A percentile compares a stretch with the other conserved stretches of the same genome.
These are phyloP conservation scores for Antheraea pernyi DNA, from an alignment of 1,140 invertebrate species.

Conservation along the genomic window DNA sequence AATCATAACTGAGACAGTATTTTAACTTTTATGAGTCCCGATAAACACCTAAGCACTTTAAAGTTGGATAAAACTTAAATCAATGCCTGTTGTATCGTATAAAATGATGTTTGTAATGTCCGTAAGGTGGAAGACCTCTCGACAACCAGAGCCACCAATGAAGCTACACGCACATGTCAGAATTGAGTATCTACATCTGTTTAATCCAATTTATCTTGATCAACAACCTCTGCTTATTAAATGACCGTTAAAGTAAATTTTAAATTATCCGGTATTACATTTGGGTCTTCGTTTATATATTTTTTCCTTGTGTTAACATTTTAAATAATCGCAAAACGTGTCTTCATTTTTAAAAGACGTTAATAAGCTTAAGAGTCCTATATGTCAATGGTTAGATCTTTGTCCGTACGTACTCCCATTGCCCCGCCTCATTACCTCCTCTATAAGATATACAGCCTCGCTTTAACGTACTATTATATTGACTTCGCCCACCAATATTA, in stretches of 20 bases:
- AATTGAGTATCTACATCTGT: background rate
- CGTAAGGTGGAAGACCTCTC: background rate
- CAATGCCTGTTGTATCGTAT: too few species aligned
- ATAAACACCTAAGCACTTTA: too few species aligned
- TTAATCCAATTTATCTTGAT: too few species aligned
- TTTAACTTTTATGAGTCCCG: too few species aligned
- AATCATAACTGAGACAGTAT: too few species aligned
- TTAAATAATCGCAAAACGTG: conserved; percentile 38
- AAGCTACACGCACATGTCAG: background rate
- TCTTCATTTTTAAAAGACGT: conserved; percentile 37
- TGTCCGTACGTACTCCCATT: conserved; percentile 54
- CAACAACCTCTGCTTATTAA: too few species aligned
- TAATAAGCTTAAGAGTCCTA: conserved; percentile 56
- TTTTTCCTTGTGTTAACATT: conserved; percentile 29
- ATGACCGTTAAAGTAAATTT: background rate
- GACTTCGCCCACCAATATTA: conserved; percentile 49
- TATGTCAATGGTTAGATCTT: conserved; percentile 31
- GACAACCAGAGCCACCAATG: background rate
- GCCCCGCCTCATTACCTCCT: conserved; percentile 73
- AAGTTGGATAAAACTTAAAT: too few species aligned
- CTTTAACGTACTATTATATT: conserved; percentile 54
- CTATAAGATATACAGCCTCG: conserved; percentile 41
- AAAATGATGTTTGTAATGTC: background rate
- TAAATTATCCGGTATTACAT: background rate
- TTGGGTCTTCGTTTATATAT: background rate